Percentiles rank a stretch among this genome's conserved stretches.
phyloP scores from a whole-genome alignment of 2,113 vertebrate species.

The Odontesthes bonariensis region DNA sequence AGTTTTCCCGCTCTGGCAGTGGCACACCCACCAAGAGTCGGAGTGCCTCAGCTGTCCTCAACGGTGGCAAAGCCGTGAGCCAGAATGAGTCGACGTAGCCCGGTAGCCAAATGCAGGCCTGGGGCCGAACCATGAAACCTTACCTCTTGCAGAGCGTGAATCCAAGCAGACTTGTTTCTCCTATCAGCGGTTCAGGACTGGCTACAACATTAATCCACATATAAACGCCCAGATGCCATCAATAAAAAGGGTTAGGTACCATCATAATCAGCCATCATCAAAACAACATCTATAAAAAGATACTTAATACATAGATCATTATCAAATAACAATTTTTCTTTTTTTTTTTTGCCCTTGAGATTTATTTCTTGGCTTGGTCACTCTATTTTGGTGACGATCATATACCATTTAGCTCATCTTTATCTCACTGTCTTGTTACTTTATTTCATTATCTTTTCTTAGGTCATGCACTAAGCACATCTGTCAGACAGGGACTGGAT shows the following conservation, averaged over 20 bases:
- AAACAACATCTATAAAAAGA: slow-evolving; percentile 38
- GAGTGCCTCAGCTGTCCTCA: slow-evolving; percentile 96
- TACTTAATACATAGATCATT: slow-evolving; percentile 49
- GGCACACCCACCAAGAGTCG: slow-evolving; percentile 98
- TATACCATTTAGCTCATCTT: slow-evolving; percentile 78
- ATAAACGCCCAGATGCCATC: slow-evolving; percentile 56
- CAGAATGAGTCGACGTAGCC: slow-evolving; percentile 99
- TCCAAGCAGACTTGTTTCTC: slow-evolving; percentile 88
- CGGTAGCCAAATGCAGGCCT: slow-evolving; percentile 77
- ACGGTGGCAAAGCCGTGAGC: slow-evolving; percentile 97
- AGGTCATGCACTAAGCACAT: slow-evolving; percentile 74
- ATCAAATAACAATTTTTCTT: slow-evolving; percentile 8
- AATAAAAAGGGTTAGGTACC: slow-evolving; percentile 41
- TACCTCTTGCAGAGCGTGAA: slow-evolving; percentile 94
- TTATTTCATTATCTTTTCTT: slow-evolving; percentile 47
- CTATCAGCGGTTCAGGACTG: slow-evolving; percentile 86
- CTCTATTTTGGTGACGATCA: slow-evolving; percentile 63
- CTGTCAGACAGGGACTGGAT: slow-evolving; percentile 66
- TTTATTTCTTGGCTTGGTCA: slow-evolving; percentile 78
- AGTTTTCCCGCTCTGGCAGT: slow-evolving; percentile 98
- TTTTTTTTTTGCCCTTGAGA: slow-evolving; percentile 49
- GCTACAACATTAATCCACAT: slow-evolving; percentile 67
- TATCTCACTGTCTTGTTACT: slow-evolving; percentile 40
- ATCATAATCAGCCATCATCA: slow-evolving; percentile 50
- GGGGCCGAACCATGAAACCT: slow-evolving; percentile 87